Conservation (phyloP, 2,888 invertebrate genomes). For the Andrena flavipes region DNA sequence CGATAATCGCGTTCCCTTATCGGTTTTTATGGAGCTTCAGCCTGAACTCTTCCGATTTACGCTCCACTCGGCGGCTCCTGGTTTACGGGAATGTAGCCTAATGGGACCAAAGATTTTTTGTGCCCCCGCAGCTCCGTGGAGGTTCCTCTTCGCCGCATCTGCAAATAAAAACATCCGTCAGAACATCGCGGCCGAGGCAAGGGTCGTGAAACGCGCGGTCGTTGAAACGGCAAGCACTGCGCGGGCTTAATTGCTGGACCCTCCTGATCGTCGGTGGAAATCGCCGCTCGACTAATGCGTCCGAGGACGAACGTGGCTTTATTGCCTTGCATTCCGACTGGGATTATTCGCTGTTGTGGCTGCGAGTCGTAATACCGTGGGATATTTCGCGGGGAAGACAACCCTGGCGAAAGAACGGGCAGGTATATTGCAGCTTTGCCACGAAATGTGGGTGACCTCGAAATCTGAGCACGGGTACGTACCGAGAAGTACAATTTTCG, state of each 20-base stretch:
- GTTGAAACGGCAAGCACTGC: slow-evolving; percentile 8
- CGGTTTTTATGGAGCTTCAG: neutral
- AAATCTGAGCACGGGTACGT: neutral
- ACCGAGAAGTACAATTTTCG: too few species aligned
- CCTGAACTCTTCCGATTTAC: slow-evolving; percentile 37
- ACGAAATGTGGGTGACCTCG: neutral
- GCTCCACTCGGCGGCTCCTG: slow-evolving; percentile 32
- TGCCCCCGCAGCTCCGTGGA: slow-evolving; percentile 23
- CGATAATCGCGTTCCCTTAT: slow-evolving; percentile 16
- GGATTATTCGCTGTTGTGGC: neutral
- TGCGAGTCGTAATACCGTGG: neutral
- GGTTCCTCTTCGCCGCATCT: slow-evolving; percentile 43
- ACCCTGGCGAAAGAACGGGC: neutral
- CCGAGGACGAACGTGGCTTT: slow-evolving; percentile 3
- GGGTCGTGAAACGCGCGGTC: slow-evolving; percentile 23
- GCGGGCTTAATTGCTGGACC: slow-evolving; percentile 24
- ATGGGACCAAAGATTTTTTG: slow-evolving; percentile 28
- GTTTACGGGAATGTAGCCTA: slow-evolving; percentile 42
- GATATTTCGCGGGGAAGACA: slow-evolving; percentile 5
- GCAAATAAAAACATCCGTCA: slow-evolving; percentile 55
- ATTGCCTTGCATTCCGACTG: neutral
- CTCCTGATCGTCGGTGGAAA: slow-evolving; percentile 10
- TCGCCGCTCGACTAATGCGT: slow-evolving; percentile 3
- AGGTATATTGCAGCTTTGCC: neutral
- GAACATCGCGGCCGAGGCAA: neutral